Base-by-base conservation (phyloP, 2,888 invertebrate species). In the Luffia ferchaultella region DNA sequence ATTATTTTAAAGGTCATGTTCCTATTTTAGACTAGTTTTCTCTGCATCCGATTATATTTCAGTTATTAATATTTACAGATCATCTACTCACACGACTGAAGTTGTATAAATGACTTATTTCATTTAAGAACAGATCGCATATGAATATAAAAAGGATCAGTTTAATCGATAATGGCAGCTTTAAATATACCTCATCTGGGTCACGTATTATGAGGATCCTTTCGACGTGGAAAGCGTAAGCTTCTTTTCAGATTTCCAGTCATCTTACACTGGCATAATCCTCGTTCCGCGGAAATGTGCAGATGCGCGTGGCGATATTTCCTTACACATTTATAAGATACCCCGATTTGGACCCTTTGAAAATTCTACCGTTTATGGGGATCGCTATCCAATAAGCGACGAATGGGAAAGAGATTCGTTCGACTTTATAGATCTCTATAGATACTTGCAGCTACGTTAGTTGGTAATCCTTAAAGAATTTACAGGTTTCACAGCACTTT, bases 231-330 rank as follows among this genome's bases (percentile, higher is more conserved):
- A 62, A 62, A 63, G 64, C 63, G 61, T 72, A 73, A 75, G 68
- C 69, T 63, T 68, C 73, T 73, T 73, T 70, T 60, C 62, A 68
- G 70, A 71, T 69, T 69, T 63, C 58, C 63, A 65, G 63, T 60
- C 64, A 20, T 65, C 63, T 68, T 66, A 65, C 66, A 65, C 68
- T 16, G 60, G 66, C 66, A 65, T 68, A 72, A 74, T 70, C 66
- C 63, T 45, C 62, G 59, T 12, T 30, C 59, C 57, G 63, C 57
- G 58, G 58, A 65, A 64, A 62, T 62, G 61, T 63, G 60, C 55
- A 53, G 57, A 62, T 61, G 62, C 52, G 62, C 64, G 60, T 20
- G 42, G 70, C 67, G 70, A 69, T 69, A 65, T 62, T 64, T 63
- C 61, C 59, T 57, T 56, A 58, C 58, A 56, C 58, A 16, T 16